Conservation (phyloP, 2,113 vertebrate genomes). For the Alethe castanea region DNA sequence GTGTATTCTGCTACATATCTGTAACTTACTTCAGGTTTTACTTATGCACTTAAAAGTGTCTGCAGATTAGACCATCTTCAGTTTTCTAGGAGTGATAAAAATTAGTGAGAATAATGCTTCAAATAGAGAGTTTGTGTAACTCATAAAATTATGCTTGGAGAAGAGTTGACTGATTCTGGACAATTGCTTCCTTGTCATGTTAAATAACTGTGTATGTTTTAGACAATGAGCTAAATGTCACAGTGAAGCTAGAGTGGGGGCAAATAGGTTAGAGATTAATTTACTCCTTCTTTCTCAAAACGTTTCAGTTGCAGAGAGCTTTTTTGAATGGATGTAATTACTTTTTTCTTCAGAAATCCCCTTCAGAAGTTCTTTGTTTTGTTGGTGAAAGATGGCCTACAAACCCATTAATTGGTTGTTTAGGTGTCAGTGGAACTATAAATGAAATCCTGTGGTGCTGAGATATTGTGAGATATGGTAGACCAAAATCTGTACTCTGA, state of each 20-base stretch:
- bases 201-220: fast-evolving
- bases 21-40: not conserved
- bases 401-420: not conserved
- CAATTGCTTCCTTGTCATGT: not conserved
- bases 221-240: not conserved
- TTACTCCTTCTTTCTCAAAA: not conserved
- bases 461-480: not conserved
- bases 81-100: not conserved
- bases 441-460: not conserved
- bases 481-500: not conserved
- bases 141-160: not conserved
- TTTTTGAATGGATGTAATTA: not conserved
- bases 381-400: not conserved
- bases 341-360: not conserved
- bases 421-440: not conserved
- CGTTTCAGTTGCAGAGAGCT: not conserved
- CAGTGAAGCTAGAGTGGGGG: not conserved
- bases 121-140: not conserved
- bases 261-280: not conserved
- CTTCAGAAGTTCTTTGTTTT: not conserved
- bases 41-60: not conserved
- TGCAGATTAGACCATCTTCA: not conserved
- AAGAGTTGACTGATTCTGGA: not conserved
- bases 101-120: not conserved
- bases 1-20: not conserved